Base-by-base conservation (phyloP, 1,140 invertebrate genomes). In the Thaumatotibia leucotreta region DNA sequence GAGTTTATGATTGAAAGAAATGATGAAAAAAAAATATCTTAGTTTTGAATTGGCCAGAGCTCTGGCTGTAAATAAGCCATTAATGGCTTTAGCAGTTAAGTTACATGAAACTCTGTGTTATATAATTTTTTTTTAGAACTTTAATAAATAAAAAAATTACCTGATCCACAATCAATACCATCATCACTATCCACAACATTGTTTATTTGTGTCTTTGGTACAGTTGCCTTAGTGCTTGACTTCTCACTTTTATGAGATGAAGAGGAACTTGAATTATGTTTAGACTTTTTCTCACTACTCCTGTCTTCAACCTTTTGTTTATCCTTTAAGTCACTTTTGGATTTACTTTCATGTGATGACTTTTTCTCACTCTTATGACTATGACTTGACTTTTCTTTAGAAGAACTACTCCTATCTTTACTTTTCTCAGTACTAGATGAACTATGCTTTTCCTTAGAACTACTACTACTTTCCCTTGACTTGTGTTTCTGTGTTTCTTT, bases 151-250 rank as follows among this genome's bases (percentile, higher is more conserved):
- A n/a, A n/a, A n/a, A n/a, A n/a, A 70, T 83, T 88, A 93, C 93
- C 94, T 77, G 93, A 94, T 70, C 91, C 92, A 82, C 92, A 93
- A 74, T 94, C 93, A 63, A 94, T 94, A 62, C 93, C 93, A 69
- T 92, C 93, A 66, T 92, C 89, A 29, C 80, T 90, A 64, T 91
- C 76, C 29, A 85, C 88, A 69, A 89, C 80, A 65, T 83, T 84
- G 63, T 89, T 88, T 58, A 77, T 74, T 75, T 90, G 69, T 39
- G 83, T 88, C 81, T 92, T 91, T 86, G 91, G 87, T 80, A 81
- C 72, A 69, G 89, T 84, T 64, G 89, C 80, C 74, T 76, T 82
- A 65, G 70, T 82, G 65, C 82, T 89, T 20, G 76, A 79, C 64
- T 91, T 92, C 67, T 67, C 80, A 68, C 79, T 81, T 82, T 77